phyloP scores from a whole-genome alignment of 2,113 vertebrate genomes.

The Lontra canadensis region DNA sequence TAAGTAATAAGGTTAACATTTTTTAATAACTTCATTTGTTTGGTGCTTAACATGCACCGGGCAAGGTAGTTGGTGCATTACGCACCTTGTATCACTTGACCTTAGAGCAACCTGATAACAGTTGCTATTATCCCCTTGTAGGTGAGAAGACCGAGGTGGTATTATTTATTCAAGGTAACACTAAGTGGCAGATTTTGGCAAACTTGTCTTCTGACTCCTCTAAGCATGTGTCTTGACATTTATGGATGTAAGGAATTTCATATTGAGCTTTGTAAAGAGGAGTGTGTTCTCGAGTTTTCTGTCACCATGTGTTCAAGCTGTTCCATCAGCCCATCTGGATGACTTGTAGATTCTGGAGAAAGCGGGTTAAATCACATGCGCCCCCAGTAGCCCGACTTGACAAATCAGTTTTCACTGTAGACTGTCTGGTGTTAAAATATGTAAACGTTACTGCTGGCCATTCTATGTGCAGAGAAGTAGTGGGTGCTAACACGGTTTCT shows the following conservation, averaged over 20 bases:
- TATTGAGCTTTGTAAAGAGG: neutral
- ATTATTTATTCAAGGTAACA: slow-evolving; percentile 17
- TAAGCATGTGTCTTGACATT: neutral
- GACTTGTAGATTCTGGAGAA: neutral
- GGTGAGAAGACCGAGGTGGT: slow-evolving; percentile 13
- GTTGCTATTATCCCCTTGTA: slow-evolving; percentile 13
- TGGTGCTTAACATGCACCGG: neutral
- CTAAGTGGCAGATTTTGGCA: neutral
- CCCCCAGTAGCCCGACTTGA: neutral
- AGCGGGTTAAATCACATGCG: neutral
- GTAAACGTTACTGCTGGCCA: neutral
- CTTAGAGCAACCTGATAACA: neutral
- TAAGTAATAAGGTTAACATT: neutral
- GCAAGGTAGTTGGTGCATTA: neutral
- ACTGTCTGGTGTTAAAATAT: neutral
- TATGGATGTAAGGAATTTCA: neutral
- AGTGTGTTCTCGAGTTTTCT: neutral
- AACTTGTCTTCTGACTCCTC: neutral
- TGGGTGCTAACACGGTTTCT: slow-evolving; percentile 25
- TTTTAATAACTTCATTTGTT: neutral
- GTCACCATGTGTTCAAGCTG: neutral
- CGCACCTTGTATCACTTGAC: neutral
- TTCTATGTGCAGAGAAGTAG: neutral
- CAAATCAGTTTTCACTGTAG: neutral
- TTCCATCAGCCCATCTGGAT: neutral